Conservation (phyloP, 2,113 vertebrate genomes). For the Eupsittula cactorum region DNA sequence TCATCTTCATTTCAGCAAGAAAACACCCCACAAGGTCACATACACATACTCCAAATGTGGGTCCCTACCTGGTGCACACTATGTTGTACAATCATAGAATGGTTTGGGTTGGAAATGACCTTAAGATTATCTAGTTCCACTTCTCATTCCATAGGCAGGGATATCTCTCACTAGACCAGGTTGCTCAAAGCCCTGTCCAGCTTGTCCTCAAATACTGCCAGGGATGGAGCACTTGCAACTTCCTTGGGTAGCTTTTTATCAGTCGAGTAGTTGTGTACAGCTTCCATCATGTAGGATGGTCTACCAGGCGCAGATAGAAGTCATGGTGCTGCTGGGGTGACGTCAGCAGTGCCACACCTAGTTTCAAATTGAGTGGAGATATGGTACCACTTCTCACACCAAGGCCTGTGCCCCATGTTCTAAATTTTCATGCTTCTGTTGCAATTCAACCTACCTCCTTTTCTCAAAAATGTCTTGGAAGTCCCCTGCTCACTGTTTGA, state of each 20-base stretch:
- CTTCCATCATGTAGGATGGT: not conserved
- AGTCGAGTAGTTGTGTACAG: not conserved
- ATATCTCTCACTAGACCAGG: not conserved
- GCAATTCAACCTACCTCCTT: not conserved
- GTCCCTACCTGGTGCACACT: not conserved
- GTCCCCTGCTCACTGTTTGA: not conserved
- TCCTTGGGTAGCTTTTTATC: not conserved
- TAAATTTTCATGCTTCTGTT: not conserved
- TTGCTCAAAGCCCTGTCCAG: not conserved
- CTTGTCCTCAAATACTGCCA: not conserved
- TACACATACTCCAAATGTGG: not conserved
- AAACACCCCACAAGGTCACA: not conserved
- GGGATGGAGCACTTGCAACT: not conserved
- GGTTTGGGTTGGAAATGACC: not conserved
- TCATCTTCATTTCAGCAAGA: not conserved
- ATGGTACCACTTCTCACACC: not conserved
- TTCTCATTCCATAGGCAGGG: not conserved
- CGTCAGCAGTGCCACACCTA: not conserved
- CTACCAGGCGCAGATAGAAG: not conserved
- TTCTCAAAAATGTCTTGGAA: not conserved
- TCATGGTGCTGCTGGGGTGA: fast-evolving
- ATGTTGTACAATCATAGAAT: not conserved
- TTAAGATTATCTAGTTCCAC: not conserved
- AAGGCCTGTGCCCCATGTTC: not conserved
- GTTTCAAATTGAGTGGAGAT: not conserved